Evolutionary conservation across 1,140 invertebrate species (phyloP), one percentile per base, ranked within the genome.

Genomic region (Ladona fulva): DNA sequence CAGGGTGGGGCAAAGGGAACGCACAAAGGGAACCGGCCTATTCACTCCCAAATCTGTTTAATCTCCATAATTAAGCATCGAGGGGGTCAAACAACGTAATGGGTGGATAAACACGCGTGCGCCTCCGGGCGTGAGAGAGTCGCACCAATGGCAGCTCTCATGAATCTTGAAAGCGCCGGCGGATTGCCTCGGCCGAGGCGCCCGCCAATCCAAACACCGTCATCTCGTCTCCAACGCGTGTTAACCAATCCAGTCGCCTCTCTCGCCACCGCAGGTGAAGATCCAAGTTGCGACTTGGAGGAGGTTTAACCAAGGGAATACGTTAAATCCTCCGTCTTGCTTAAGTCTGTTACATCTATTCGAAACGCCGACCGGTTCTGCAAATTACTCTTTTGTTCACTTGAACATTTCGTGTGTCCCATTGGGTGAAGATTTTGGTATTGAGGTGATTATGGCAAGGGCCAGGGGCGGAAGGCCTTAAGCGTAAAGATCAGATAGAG

Each of bases 61-160:
- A 66, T 66, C 52, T 66, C 52, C 52, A 66, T 66, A 66, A 66
- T 66, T 66, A 66, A 66, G 52, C 52, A 66, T 66, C 3, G 14
- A 66, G 52, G 52, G 52, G 52, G 52, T 66, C 52, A 66, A 66
- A 66, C 52, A 66, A 16, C 16, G 52, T 66, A 66, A 66, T 66
- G 52, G 52, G n/a, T 66, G 12, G n/a, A 66, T 66, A 66, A 66
- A 66, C 52, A 66, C 52, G 52, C 52, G 52, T 66, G 52, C n/a
- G 52, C 52, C 52, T 12, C 52, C 5, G 14, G 52, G 52, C 52
- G 52, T 12, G 52, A 66, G 52, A 12, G 29, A 37, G 29, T 37
- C 8, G 29, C 29, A 37, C 29, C 29, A 37, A 37, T 37, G 29
- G 29, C 29, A 8, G 3, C 29, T 37, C 29, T 22, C 52, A 66